Evolutionary conservation across 2,888 invertebrate species (phyloP).

Genomic region (Electrophaes corylata): DNA sequence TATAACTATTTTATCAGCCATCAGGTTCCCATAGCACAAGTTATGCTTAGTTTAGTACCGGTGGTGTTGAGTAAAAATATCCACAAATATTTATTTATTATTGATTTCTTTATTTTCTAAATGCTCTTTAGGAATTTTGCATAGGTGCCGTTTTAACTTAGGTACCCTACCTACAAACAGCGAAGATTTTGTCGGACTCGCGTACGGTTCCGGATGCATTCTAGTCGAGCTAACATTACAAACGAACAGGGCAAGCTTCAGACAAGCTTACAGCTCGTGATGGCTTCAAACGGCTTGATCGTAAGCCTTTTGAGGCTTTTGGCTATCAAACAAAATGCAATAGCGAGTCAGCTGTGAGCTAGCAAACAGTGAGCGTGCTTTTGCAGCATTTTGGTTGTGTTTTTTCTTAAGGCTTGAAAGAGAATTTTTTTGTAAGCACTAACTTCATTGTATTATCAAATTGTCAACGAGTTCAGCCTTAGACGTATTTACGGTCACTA

Average conservation of each 20-base stretch:
- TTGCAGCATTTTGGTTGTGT: conserved; percentile 4
- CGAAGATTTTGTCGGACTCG: conserved; percentile 6
- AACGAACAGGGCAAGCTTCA: conserved; percentile 20
- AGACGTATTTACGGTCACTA: neutral
- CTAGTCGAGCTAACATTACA: conserved; percentile 20
- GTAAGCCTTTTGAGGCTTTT: conserved; percentile 26
- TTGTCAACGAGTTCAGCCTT: neutral
- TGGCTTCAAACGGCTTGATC: conserved; percentile 26
- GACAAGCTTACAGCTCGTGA: conserved; percentile 21
- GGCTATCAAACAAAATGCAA: conserved; percentile 25
- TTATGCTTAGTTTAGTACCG: too few relatives aligned
- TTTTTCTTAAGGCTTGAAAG: neutral
- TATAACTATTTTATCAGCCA: too few relatives aligned
- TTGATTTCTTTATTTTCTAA: too few relatives aligned
- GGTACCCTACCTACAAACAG: neutral
- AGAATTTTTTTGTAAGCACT: neutral
- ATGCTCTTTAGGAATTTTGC: too few relatives aligned
- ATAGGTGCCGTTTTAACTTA: too few relatives aligned
- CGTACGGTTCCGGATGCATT: conserved; percentile 5
- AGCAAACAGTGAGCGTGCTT: conserved; percentile 2
- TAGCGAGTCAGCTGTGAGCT: conserved; percentile 19
- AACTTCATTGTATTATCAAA: neutral
- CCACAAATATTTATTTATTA: too few relatives aligned
- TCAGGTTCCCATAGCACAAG: too few relatives aligned
- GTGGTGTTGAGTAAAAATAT: too few relatives aligned